A percentile compares a stretch with the other conserved stretches of the same genome.
Conservation (phyloP, 2,888 invertebrate species). For the Lasioglossum zephyrum region DNA sequence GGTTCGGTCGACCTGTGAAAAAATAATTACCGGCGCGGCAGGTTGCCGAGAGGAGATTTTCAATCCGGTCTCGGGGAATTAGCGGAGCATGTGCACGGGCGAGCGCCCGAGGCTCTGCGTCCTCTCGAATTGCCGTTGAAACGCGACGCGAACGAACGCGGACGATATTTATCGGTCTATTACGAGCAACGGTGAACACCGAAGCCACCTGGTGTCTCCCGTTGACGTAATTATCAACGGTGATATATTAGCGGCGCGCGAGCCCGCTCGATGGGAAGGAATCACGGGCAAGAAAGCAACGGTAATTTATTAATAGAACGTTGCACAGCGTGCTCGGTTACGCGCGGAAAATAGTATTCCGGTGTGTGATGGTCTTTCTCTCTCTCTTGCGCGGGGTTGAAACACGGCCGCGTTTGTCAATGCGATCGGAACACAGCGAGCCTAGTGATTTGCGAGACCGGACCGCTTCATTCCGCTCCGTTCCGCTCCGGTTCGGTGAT, state of each 20-base stretch:
- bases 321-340: conserved; percentile 21
- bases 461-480: conserved; percentile 23
- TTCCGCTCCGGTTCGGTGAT: conserved; percentile 21
- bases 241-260: conserved; percentile 16
- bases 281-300: conserved; percentile 13
- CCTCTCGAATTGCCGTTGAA: conserved; percentile 16
- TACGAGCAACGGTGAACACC: conserved; percentile 18
- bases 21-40: neutral
- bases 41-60: neutral
- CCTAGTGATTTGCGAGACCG: conserved; percentile 26
- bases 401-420: conserved; percentile 35
- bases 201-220: conserved; percentile 23
- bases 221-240: conserved; percentile 25
- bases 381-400: neutral
- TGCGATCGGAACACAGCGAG: neutral
- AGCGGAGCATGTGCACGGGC: neutral
- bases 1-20: neutral
- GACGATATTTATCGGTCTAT: conserved; percentile 21
- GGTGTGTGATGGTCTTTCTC: neutral
- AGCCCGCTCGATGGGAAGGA: conserved; percentile 9
- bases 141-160: conserved; percentile 2
- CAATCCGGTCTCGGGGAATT: neutral
- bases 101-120: neutral
- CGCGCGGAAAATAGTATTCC: neutral
- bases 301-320: conserved; percentile 47